phyloP scores from a whole-genome alignment of 2,888 invertebrate species.

The Agriopis leucophaearia region DNA sequence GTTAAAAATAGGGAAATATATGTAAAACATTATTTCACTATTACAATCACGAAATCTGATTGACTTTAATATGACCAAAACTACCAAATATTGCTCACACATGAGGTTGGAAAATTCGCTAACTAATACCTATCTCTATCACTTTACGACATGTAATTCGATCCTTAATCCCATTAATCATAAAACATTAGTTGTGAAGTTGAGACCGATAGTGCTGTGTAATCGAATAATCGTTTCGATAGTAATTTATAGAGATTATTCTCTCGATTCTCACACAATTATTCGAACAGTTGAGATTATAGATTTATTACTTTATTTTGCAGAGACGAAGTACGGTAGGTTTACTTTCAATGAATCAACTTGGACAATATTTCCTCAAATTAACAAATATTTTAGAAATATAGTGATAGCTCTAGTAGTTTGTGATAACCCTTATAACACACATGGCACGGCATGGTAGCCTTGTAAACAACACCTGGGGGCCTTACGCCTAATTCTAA shows the following conservation, averaged over 20 bases:
- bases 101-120: not conserved
- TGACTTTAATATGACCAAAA: too few species aligned
- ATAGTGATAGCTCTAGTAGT: too few species aligned
- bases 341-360: too few species aligned
- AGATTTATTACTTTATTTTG: slow-evolving; percentile 39
- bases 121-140: slow-evolving; percentile 43
- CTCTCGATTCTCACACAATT: slow-evolving; percentile 23
- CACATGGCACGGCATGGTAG: too few species aligned
- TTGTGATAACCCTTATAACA: too few species aligned
- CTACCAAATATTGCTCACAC: not conserved
- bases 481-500: too few species aligned
- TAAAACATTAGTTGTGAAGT: slow-evolving; percentile 55
- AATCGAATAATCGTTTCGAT: slow-evolving; percentile 54
- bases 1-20: too few species aligned
- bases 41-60: too few species aligned
- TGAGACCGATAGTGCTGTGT: slow-evolving; percentile 60
- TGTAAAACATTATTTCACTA: too few species aligned
- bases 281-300: slow-evolving; percentile 28
- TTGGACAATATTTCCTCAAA: too few species aligned
- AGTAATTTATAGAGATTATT: slow-evolving; percentile 51
- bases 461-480: too few species aligned
- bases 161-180: slow-evolving; percentile 65
- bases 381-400: too few species aligned
- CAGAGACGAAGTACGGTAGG: not conserved
- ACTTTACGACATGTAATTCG: slow-evolving; percentile 58